These are phyloP conservation scores for Sarcophaga bullata DNA, from an alignment of 1,140 invertebrate species.

Conservation along the genomic window DNA sequence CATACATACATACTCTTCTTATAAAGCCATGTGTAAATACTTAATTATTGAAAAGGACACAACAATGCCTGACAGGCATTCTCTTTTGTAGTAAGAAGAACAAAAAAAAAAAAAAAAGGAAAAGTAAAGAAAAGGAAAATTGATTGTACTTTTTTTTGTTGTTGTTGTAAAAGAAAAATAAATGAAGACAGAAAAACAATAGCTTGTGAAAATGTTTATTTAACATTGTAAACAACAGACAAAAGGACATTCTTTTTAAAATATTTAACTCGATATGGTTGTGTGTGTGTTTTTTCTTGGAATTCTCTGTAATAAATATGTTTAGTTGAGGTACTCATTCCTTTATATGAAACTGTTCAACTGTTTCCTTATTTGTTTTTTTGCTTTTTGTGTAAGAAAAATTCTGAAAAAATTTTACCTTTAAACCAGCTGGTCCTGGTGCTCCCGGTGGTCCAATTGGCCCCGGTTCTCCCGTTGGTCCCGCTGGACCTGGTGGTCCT, in stretches of 20 bases:
- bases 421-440: slow-evolving; percentile 76
- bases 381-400: slow-evolving; percentile 19
- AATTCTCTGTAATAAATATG: not conserved
- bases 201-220: not conserved
- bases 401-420: slow-evolving; percentile 69
- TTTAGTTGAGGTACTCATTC: not conserved
- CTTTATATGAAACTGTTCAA: not conserved
- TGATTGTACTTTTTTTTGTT: not conserved
- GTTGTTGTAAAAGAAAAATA: no score
- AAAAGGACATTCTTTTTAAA: not conserved
- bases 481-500: slow-evolving; percentile 68
- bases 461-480: slow-evolving; percentile 72
- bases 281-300: not conserved
- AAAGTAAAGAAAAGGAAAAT: not conserved
- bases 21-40: not conserved
- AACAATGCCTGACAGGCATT: no score
- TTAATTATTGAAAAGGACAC: slow-evolving; percentile 22
- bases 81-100: not conserved
- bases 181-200: not conserved
- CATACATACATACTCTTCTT: not conserved
- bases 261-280: no score
- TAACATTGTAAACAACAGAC: not conserved
- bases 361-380: not conserved
- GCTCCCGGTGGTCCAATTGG: slow-evolving; percentile 75
- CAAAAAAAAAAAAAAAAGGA: not conserved